Conservation (phyloP, 1,140 invertebrate species). For the Bilobella aurantiaca region DNA sequence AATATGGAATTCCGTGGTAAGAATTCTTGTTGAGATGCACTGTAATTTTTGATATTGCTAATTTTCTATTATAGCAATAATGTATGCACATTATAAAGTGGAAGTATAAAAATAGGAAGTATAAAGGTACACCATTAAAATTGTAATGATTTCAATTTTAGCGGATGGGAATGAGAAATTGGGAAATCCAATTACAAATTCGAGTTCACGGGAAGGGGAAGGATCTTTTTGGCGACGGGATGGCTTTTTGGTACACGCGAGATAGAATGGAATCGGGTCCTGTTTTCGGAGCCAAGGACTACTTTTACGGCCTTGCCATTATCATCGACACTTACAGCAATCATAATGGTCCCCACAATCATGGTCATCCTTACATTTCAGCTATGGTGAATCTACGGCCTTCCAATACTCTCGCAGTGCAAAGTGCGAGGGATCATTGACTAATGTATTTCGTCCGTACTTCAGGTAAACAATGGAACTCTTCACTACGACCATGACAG, state of each 20-base stretch:
- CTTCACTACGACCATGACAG: conserved; percentile 94
- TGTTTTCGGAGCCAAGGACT: conserved; percentile 92
- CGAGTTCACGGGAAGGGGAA: conserved; percentile 90
- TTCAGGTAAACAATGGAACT: conserved; percentile 90
- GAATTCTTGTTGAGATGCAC: conserved; percentile 25
- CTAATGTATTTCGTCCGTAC: conserved; percentile 9
- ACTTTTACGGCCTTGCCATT: conserved; percentile 81
- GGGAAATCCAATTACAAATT: conserved; percentile 95
- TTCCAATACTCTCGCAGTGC: background rate
- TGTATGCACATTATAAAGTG: no score
- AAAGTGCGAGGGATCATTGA: conserved; percentile 9
- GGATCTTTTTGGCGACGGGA: conserved; percentile 93
- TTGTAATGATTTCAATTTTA: no score
- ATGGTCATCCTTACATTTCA: conserved; percentile 95
- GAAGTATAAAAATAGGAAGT: no score
- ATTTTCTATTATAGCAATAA: background rate
- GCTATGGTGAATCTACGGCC: conserved; percentile 81
- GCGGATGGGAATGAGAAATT: conserved; percentile 74
- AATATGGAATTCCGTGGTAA: conserved; percentile 89
- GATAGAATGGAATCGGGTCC: conserved; percentile 73
- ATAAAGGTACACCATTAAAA: no score
- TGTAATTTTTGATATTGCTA: background rate
- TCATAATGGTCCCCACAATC: conserved; percentile 96
- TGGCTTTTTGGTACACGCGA: conserved; percentile 93
- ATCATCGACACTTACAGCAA: conserved; percentile 98